Percentiles rank a stretch among this genome's conserved stretches.
Evolutionary conservation across 2,888 invertebrate species (phyloP).

Genomic region (Lochmaea crataegi): DNA sequence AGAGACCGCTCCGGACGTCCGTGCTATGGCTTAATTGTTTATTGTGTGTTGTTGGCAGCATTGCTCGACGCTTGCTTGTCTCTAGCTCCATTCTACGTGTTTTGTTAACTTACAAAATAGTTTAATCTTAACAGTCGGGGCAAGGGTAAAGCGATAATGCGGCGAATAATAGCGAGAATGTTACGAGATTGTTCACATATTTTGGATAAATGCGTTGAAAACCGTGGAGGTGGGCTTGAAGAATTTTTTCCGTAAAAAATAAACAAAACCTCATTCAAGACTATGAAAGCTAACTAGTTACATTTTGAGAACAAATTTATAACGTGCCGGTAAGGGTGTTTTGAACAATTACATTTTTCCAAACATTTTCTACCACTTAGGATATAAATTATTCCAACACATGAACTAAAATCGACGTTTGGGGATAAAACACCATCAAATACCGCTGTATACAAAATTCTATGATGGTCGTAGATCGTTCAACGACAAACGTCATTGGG

Average conservation of each 20-base stretch:
- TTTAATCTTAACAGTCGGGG: constrained; percentile 32
- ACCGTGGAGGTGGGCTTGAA: constrained; percentile 16
- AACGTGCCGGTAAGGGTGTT: too few species aligned
- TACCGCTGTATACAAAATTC: too few species aligned
- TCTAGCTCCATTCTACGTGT: constrained; percentile 28
- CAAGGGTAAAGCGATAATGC: constrained; percentile 31
- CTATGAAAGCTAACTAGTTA: too few species aligned
- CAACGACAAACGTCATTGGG: too few species aligned
- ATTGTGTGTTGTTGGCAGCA: constrained; percentile 30
- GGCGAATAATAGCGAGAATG: constrained; percentile 31
- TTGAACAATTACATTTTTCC: too few species aligned
- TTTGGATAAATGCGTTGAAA: constrained; percentile 27
- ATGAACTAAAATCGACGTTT: too few species aligned
- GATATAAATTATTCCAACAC: too few species aligned
- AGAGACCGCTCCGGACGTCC: neutral
- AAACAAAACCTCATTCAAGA: too few species aligned
- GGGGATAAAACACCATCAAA: too few species aligned
- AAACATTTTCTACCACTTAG: too few species aligned
- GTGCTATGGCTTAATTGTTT: constrained; percentile 26
- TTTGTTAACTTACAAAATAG: constrained; percentile 41
- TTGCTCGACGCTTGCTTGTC: constrained; percentile 11
- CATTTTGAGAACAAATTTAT: too few species aligned
- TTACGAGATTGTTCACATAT: constrained; percentile 35
- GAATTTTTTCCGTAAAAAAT: neutral
- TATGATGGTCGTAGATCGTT: too few species aligned